Evolutionary conservation across 92 coral and sea anemone species (phyloP).

Genomic region (Diadumene lineata): DNA sequence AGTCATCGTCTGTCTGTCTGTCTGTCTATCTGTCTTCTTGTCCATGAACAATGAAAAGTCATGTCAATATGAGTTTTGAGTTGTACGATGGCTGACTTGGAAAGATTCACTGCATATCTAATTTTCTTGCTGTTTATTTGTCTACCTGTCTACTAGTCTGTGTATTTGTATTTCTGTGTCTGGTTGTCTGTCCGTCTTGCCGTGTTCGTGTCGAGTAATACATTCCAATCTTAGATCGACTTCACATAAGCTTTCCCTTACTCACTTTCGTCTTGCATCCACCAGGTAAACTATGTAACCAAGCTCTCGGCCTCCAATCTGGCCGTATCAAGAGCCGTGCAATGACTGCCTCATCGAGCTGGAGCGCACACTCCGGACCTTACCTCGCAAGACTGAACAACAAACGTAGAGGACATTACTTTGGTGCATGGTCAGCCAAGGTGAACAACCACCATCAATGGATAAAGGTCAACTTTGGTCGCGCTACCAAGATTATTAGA

Average conservation of each 20-base stretch:
- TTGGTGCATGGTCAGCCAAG: conserved; percentile 73
- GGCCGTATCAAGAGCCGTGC: conserved; percentile 51
- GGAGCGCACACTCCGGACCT: conserved; percentile 54
- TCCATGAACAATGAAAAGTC: too few species aligned
- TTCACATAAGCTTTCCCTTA: neutral
- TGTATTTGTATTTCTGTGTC: neutral
- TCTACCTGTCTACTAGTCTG: neutral
- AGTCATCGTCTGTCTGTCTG: neutral
- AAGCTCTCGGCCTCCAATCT: conserved; percentile 65
- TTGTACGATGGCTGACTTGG: neutral
- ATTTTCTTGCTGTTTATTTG: neutral
- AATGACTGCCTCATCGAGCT: conserved; percentile 63
- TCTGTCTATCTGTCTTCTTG: neutral
- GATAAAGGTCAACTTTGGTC: conserved; percentile 52
- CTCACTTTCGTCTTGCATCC: neutral
- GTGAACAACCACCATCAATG: conserved; percentile 60
- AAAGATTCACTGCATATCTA: neutral
- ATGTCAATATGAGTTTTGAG: too few species aligned
- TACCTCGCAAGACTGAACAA: conserved; percentile 66
- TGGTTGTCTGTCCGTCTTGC: neutral
- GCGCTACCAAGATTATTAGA: conserved; percentile 59
- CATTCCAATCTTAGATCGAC: too few species aligned
- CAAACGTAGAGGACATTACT: conserved; percentile 46
- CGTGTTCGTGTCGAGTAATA: too few species aligned
- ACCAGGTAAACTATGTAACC: conserved; percentile 65